Evolutionary conservation across 2,888 invertebrate species (phyloP), one percentile per base, ranked within the genome.

Genomic region (Troides helena): DNA sequence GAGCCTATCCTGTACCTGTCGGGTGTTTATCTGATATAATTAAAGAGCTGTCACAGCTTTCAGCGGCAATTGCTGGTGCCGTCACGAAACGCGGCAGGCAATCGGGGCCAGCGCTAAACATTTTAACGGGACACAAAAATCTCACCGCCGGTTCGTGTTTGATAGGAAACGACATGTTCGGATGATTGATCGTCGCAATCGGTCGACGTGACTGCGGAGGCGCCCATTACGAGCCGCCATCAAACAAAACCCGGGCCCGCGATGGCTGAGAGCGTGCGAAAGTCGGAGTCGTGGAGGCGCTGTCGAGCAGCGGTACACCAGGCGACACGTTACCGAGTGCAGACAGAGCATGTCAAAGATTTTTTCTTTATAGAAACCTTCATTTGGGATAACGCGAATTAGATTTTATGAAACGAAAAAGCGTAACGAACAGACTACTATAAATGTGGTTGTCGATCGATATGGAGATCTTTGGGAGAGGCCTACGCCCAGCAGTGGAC

Each of bases 211-310:
- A 80, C 80, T 74, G 65, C 62, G 46, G 56, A 69, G 68, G 59
- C 70, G 60, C 59, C 71, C 78, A 78, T 81, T 80, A 78, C 74
- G 75, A 71, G 72, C 75, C 75, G 74, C 74, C 75, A 75, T 77
- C 72, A 72, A 67, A 72, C 74, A 72, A 72, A 70, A 71, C 66
- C 68, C 71, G 69, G 70, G 18, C 18, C 65, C 68, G 71, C 66
- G 71, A 73, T 74, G 70, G 56, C 67, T 66, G 69, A 71, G 64
- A 62, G 71, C 71, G 73, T 72, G 72, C 72, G 74, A 75, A 73
- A 72, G 73, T 67, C 77, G 75, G 65, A 46, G 68, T 69, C 73
- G 72, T 65, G 72, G 43, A 23, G 71, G n/a, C 60, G 58, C 63
- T 23, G 43, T 30, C 43, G 64, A n/a, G 23, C 61, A 56, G 60